Percentiles rank a stretch among this genome's conserved stretches.
Evolutionary conservation across 2,797 vertebrate species (phyloP).

Genomic region (Rhincodon typus): DNA sequence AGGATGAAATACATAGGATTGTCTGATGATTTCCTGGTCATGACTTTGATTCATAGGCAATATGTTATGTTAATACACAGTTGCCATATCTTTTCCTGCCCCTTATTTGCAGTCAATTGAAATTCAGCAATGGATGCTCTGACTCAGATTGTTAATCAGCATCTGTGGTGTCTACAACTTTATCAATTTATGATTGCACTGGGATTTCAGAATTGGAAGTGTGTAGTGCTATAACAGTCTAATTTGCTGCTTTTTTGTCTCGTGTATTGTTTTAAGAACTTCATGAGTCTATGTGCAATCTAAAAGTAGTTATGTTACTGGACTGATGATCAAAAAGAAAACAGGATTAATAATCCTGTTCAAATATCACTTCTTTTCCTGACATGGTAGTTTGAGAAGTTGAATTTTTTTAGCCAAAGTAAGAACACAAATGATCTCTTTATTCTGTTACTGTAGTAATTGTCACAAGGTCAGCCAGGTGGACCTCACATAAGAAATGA

Average conservation of each 20-base stretch:
- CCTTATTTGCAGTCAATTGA: not conserved
- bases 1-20: not conserved
- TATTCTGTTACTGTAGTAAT: too few relatives aligned
- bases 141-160: not conserved
- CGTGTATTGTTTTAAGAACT: not conserved
- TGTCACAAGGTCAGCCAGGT: too few relatives aligned
- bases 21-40: not conserved
- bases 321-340: too few relatives aligned
- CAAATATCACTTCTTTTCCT: too few relatives aligned
- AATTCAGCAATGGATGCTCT: not conserved
- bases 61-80: not conserved
- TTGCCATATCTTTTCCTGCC: not conserved
- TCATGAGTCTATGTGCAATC: not conserved
- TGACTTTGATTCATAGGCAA: not conserved
- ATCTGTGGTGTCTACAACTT: not conserved
- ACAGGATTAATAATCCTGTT: not conserved
- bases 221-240: not conserved
- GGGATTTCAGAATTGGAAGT: not conserved
- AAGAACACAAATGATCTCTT: too few relatives aligned
- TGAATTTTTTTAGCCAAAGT: too few relatives aligned
- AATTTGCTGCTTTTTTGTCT: not conserved
- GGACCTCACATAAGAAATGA: too few relatives aligned
- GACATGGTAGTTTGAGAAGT: too few relatives aligned
- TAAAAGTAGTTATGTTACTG: not conserved
- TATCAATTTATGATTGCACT: not conserved